Evolutionary conservation across 2,797 vertebrate species (phyloP).

Genomic region (Gymnothorax javanicus): DNA sequence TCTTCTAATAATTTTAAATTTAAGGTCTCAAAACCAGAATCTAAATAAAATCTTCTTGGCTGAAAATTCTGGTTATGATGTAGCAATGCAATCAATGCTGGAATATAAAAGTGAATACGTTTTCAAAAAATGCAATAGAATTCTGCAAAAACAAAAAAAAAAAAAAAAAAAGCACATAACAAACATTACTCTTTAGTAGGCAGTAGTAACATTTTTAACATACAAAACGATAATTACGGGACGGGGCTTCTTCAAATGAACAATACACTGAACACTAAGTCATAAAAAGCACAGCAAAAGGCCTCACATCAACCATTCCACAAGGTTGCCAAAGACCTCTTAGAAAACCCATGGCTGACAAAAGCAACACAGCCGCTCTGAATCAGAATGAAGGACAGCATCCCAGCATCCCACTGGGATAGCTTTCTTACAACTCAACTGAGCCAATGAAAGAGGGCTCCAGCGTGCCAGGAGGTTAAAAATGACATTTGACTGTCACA

Average conservation of each 20-base stretch:
- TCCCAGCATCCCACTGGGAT: neutral
- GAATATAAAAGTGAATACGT: no score
- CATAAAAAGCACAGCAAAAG: neutral
- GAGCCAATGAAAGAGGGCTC: neutral
- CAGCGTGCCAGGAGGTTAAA: neutral
- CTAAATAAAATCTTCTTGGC: no score
- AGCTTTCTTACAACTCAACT: neutral
- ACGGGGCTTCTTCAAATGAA: neutral
- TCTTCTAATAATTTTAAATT: neutral
- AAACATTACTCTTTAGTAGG: no score
- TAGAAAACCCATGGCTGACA: neutral
- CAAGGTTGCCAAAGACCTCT: neutral
- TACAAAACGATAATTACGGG: no score
- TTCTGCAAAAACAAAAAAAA: no score
- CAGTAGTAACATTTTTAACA: no score
- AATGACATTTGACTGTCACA: neutral
- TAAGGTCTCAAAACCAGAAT: no score
- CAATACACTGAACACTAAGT: neutral
- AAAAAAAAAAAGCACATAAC: no score
- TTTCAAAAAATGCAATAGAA: no score
- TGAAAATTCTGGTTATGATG: no score
- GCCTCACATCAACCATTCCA: neutral
- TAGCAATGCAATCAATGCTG: no score
- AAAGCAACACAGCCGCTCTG: neutral
- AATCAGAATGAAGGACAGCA: neutral